Percentiles rank a stretch among this genome's conserved stretches.
phyloP scores from a whole-genome alignment of 2,888 invertebrate genomes.

The Neelides folsomi region DNA sequence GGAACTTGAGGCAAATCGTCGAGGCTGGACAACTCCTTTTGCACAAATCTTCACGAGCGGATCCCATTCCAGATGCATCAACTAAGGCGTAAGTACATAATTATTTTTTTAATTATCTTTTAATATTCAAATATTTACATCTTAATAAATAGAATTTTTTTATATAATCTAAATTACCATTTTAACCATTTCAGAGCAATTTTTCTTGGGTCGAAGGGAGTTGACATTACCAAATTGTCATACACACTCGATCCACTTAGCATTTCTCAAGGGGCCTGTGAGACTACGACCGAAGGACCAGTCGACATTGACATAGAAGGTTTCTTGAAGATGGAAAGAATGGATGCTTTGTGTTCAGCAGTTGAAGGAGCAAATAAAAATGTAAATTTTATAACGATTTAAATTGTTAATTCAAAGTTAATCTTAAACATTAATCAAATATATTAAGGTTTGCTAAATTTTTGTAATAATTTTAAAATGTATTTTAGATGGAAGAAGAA shows the following conservation, averaged over 20 bases:
- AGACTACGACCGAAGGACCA: conserved; percentile 73
- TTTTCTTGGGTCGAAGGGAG: conserved; percentile 77
- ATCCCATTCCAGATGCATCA: conserved; percentile 41
- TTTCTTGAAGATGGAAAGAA: conserved; percentile 80
- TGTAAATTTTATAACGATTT: too few relatives aligned
- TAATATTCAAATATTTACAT: not conserved
- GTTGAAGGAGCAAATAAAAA: conserved; percentile 79
- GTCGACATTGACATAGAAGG: conserved; percentile 81
- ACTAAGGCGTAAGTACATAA: conserved; percentile 86
- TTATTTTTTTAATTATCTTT: conserved; percentile 12
- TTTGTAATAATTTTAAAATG: conserved; percentile 4
- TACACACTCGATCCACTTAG: conserved; percentile 80
- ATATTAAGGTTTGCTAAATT: too few relatives aligned
- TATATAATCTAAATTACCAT: not conserved
- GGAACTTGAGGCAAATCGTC: conserved; percentile 77
- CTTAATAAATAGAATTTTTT: not conserved
- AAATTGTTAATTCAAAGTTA: too few relatives aligned
- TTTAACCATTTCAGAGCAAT: conserved; percentile 60
- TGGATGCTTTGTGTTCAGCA: conserved; percentile 79
- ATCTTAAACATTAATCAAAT: too few relatives aligned
- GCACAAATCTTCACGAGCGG: conserved; percentile 54
- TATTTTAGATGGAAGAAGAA: conserved; percentile 45
- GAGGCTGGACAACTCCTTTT: conserved; percentile 83
- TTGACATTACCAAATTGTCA: conserved; percentile 83
- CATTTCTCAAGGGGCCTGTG: conserved; percentile 46